A percentile compares a stretch with the other conserved stretches of the same genome.
Conservation (phyloP, 2,888 invertebrate genomes). For the Agriotes lineatus region DNA sequence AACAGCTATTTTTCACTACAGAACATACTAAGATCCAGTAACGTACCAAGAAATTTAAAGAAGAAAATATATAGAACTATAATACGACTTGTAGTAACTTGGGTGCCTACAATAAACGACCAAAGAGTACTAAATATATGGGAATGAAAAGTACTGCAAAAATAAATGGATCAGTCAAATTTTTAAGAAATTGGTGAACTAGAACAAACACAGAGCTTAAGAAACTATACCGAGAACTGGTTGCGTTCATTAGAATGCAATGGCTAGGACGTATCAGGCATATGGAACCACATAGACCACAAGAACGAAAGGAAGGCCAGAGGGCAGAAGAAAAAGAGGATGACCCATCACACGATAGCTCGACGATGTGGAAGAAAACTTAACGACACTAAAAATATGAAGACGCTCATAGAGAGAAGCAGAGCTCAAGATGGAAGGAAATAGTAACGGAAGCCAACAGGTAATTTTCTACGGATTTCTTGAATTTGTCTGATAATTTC, state of each 20-base stretch:
- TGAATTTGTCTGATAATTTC: too few relatives aligned
- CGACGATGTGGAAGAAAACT: too few relatives aligned
- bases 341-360: too few relatives aligned
- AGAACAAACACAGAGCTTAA: too few relatives aligned
- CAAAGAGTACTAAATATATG: neutral
- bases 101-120: neutral
- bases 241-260: neutral
- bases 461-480: too few relatives aligned
- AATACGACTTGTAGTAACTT: neutral
- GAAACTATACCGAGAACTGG: too few relatives aligned
- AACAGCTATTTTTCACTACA: neutral
- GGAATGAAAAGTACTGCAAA: neutral
- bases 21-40: neutral
- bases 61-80: neutral
- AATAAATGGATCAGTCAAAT: neutral
- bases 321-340: neutral
- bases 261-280: neutral
- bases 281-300: neutral
- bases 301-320: neutral
- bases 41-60: neutral
- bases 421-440: too few relatives aligned
- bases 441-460: too few relatives aligned
- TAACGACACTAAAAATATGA: too few relatives aligned
- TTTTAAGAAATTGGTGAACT: neutral
- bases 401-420: too few relatives aligned